Conservation (phyloP, 2,797 vertebrate genomes). For the Avahi laniger region DNA sequence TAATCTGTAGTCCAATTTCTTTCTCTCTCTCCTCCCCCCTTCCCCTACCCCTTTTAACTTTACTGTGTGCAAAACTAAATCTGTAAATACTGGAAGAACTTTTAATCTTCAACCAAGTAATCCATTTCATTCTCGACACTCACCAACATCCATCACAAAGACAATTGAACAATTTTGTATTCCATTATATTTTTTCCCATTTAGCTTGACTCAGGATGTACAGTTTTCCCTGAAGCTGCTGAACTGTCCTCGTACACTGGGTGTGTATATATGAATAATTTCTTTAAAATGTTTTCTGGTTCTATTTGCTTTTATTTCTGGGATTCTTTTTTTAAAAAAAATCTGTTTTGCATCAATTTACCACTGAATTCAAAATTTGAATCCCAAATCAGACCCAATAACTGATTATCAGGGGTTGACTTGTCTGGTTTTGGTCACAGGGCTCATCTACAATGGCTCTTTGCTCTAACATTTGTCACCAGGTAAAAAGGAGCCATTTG, state of each 20-base stretch:
- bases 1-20: not conserved
- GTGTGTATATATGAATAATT: not conserved
- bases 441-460: not conserved
- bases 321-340: not conserved
- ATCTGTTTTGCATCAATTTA: not conserved
- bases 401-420: not conserved
- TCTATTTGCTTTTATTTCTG: conserved; percentile 23
- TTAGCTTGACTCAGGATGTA: not conserved
- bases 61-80: not conserved
- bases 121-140: not conserved
- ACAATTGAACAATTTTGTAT: not conserved
- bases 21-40: too few species aligned
- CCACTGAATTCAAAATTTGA: not conserved
- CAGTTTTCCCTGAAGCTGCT: not conserved
- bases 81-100: not conserved
- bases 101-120: not conserved
- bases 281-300: not conserved
- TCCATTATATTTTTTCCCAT: not conserved
- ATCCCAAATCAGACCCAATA: not conserved
- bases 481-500: not conserved
- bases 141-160: not conserved
- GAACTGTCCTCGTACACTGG: not conserved
- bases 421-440: not conserved
- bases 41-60: not conserved
- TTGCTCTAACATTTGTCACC: not conserved